phyloP scores from a whole-genome alignment of 2,888 invertebrate species.

The Phengaris alcon region DNA sequence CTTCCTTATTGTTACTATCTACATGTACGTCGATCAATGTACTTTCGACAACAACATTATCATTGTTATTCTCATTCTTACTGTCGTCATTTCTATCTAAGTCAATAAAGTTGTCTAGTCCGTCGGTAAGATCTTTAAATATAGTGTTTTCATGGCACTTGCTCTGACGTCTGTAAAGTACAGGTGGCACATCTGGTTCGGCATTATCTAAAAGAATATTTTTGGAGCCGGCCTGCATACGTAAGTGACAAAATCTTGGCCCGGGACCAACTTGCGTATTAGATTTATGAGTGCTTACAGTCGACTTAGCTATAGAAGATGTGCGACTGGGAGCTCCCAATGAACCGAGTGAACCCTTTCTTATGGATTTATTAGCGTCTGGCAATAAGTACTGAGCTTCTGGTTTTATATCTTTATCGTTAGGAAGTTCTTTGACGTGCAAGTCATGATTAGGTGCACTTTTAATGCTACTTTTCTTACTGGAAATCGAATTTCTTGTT shows the following conservation, averaged over 20 bases:
- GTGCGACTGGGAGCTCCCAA: slow-evolving; percentile 71
- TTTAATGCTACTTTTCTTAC: slow-evolving; percentile 66
- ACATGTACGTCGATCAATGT: slow-evolving; percentile 72
- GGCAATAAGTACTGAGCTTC: slow-evolving; percentile 49
- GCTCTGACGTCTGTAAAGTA: slow-evolving; percentile 83
- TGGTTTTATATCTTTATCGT: slow-evolving; percentile 52
- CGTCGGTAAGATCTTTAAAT: slow-evolving; percentile 69
- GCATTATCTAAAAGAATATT: slow-evolving; percentile 90
- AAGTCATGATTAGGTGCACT: slow-evolving; percentile 62
- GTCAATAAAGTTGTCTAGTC: slow-evolving; percentile 63
- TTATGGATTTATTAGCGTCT: slow-evolving; percentile 49
- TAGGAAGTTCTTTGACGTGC: slow-evolving; percentile 53
- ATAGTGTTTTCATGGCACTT: slow-evolving; percentile 70
- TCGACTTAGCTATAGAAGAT: slow-evolving; percentile 72
- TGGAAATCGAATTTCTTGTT: slow-evolving; percentile 66
- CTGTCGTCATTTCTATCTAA: slow-evolving; percentile 56
- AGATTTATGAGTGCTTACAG: slow-evolving; percentile 73
- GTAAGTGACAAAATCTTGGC: slow-evolving; percentile 87
- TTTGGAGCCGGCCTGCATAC: slow-evolving; percentile 87
- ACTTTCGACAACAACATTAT: slow-evolving; percentile 65
- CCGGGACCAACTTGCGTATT: slow-evolving; percentile 78
- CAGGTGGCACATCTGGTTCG: slow-evolving; percentile 84
- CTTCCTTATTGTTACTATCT: slow-evolving; percentile 66
- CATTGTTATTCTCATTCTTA: slow-evolving; percentile 54
- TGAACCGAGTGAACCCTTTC: slow-evolving; percentile 70